Evolutionary conservation across 2,888 invertebrate species (phyloP), one percentile per base, ranked within the genome.

Genomic region (Cheilosia urbana): DNA sequence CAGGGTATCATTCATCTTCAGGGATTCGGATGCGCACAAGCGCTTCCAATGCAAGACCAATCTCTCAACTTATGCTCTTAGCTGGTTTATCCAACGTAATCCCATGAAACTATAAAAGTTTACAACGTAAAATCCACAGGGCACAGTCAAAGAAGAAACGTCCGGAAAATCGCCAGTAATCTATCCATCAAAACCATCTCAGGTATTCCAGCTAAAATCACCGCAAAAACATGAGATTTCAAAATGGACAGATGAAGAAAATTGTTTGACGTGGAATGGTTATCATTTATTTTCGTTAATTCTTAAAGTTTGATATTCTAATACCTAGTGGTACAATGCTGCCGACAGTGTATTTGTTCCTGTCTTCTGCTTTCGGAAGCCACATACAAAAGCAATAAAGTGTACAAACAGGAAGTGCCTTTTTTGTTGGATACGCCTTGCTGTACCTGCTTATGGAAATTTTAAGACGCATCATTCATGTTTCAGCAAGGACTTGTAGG

Each of bases 41-140:
- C 5, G 55, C 55, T 68, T 15, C 9, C 42, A 42, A n/a, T n/a
- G 42, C 15, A 42, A n/a, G n/a, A 15, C n/a, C 15, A 42, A n/a
- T n/a, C 42, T 42, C n/a, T 42, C 45, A 30, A 55, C 68, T 30
- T 40, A 7, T 55, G 27, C 51, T 37, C 51, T 40, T 21, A 17
- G 51, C 34, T 45, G 45, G 45, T 24, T 65, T 40, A 65, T 68
- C 53, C 55, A 1, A 7, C 21, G 57, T 69, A 69, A 69, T 57
- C 42, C 15, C 42, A 68, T 68, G 17, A 34, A 57, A 57, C 47
- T 57, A 58, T 45, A n/a, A 49, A 71, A 71, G 47, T 71, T 58
- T 71, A 71, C 49, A 58, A 71, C 58, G 49, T 37, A 21, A 47
- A 71, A 58, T 71, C 58, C 71, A 34, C 24, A n/a, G 47, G 58